These are phyloP conservation scores for Centrocercus urophasianus DNA, from an alignment of 2,113 vertebrate genomes.

Conservation along the genomic window DNA sequence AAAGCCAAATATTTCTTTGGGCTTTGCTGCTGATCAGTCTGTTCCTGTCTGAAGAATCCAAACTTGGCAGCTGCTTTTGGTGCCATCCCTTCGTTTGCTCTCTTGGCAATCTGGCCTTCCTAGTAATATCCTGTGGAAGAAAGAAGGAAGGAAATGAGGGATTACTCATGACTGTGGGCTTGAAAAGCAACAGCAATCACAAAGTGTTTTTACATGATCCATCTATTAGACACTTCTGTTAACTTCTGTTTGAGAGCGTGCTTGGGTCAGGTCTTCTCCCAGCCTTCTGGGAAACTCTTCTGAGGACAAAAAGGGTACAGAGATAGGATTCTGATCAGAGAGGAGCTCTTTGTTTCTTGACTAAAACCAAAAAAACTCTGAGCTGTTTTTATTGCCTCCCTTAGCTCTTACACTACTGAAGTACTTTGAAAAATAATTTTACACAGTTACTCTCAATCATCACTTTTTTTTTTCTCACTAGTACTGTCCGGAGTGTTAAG, in stretches of 20 bases:
- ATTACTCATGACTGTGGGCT: slow-evolving; percentile 56
- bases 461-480: not conserved
- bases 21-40: slow-evolving; percentile 60
- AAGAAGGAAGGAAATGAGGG: slow-evolving; percentile 43
- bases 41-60: slow-evolving; percentile 63
- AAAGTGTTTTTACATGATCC: not conserved
- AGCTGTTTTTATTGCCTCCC: not conserved
- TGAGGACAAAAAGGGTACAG: not conserved
- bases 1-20: slow-evolving; percentile 63
- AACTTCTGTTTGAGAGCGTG: not conserved
- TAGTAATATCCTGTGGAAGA: slow-evolving; percentile 68
- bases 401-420: not conserved
- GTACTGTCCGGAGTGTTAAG: not conserved
- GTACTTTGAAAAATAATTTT: not conserved
- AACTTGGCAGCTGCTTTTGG: slow-evolving; percentile 63
- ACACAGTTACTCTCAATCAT: not conserved
- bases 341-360: not conserved
- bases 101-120: slow-evolving; percentile 65
- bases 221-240: not conserved
- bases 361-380: not conserved
- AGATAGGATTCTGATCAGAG: not conserved
- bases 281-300: not conserved
- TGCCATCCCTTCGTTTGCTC: slow-evolving; percentile 59
- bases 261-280: not conserved
- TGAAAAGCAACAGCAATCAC: not conserved